Conservation (phyloP, 2,888 invertebrate genomes). For the Thymelicus sylvestris region DNA sequence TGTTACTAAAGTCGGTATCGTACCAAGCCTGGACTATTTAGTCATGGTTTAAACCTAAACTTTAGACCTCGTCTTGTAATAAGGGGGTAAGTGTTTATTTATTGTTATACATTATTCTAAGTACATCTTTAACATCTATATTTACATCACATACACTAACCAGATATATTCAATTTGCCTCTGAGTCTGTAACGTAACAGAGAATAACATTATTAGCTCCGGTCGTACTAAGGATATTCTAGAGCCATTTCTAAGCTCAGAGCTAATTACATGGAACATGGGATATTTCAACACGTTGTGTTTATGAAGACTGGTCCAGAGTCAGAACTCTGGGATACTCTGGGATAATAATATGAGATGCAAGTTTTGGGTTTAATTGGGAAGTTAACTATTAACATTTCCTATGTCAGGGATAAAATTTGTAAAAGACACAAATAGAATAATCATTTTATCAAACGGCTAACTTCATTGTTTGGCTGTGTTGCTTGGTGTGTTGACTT, state of each 20-base stretch:
- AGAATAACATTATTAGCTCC: conserved; percentile 27
- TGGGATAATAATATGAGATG: background rate
- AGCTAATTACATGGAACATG: conserved; percentile 31
- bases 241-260: conserved; percentile 28
- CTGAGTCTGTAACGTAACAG: conserved; percentile 19
- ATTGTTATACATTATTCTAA: background rate
- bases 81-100: background rate
- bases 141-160: background rate
- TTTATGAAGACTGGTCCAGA: background rate
- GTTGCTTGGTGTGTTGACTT: too few relatives aligned
- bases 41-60: too few relatives aligned
- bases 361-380: background rate
- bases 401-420: too few relatives aligned
- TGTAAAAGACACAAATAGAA: too few relatives aligned
- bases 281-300: conserved; percentile 13
- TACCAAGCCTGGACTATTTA: too few relatives aligned
- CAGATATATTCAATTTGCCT: conserved; percentile 13
- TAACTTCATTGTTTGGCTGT: too few relatives aligned
- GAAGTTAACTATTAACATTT: background rate
- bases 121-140: background rate
- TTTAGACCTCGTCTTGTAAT: too few relatives aligned
- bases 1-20: too few relatives aligned
- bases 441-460: too few relatives aligned
- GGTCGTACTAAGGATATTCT: conserved; percentile 27
- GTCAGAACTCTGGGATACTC: background rate